A percentile compares a stretch with the other conserved stretches of the same genome.
Evolutionary conservation across 2,888 invertebrate genomes (phyloP).

Genomic region (Bembecia ichneumoniformis): DNA sequence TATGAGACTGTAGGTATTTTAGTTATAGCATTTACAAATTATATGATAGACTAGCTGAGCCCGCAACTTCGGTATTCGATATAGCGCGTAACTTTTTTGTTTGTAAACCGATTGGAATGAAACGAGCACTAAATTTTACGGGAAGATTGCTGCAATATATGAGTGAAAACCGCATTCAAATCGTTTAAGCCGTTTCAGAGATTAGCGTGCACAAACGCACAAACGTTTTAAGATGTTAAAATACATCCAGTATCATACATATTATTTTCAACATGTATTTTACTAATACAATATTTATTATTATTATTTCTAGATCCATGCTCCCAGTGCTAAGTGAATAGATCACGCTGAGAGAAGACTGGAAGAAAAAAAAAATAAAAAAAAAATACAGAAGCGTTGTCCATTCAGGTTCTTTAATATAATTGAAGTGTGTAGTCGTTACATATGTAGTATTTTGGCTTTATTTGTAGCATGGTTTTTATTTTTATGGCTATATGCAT

Average conservation of each 20-base stretch:
- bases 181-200: too few species aligned
- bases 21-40: too few species aligned
- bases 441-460: conserved; percentile 10
- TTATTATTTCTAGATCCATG: conserved; percentile 78
- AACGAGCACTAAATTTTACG: too few species aligned
- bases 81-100: too few species aligned
- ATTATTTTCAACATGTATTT: neutral
- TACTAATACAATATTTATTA: conserved; percentile 12
- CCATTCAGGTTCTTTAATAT: conserved; percentile 52
- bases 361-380: conserved; percentile 48
- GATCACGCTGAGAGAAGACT: conserved; percentile 69
- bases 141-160: too few species aligned
- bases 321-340: conserved; percentile 87
- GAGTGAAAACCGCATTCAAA: too few species aligned
- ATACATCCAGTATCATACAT: neutral
- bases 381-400: conserved; percentile 35
- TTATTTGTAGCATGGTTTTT: conserved; percentile 6
- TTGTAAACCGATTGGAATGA: too few species aligned
- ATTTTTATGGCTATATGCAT: neutral
- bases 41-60: too few species aligned
- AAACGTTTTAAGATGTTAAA: too few species aligned
- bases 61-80: too few species aligned
- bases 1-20: too few species aligned
- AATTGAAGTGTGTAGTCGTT: conserved; percentile 47
- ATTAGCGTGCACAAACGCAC: too few species aligned